A percentile compares a stretch with the other conserved stretches of the same genome.
These are phyloP conservation scores for Agrochola macilenta DNA, from an alignment of 2,888 invertebrate species.

Conservation along the genomic window DNA sequence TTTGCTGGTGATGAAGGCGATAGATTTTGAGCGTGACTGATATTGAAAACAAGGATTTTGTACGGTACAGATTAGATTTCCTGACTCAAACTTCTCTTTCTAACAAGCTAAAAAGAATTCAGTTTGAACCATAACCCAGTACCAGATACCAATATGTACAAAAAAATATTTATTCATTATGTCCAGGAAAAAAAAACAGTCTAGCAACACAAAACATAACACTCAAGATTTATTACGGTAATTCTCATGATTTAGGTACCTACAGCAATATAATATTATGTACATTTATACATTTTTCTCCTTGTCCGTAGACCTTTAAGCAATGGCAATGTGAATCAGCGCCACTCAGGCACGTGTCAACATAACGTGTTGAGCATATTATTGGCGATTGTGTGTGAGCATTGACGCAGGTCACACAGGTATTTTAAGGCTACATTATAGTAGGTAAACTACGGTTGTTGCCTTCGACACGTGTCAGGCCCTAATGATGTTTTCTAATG, in stretches of 20 bases:
- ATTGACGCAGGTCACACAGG: constrained; percentile 30
- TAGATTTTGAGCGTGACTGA: constrained; percentile 3
- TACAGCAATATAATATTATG: neutral
- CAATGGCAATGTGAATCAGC: constrained; percentile 45
- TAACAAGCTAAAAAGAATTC: neutral
- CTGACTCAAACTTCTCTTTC: neutral
- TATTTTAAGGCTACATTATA: constrained; percentile 11
- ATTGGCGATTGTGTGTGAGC: constrained; percentile 33
- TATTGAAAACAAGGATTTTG: neutral
- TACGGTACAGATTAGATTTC: neutral
- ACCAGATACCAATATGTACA: neutral
- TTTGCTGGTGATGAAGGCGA: neutral
- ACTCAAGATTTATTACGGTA: constrained; percentile 20
- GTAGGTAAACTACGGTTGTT: constrained; percentile 18
- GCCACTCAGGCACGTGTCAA: constrained; percentile 35
- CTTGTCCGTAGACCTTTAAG: constrained; percentile 40
- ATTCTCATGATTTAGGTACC: constrained; percentile 16
- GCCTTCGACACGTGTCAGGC: constrained; percentile 14
- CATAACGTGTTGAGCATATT: constrained; percentile 50
- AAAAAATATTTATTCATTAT: neutral
- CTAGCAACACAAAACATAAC: constrained; percentile 6
- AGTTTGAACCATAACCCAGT: neutral
- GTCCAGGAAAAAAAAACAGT: neutral
- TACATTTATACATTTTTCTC: constrained; percentile 45
- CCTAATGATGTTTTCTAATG: constrained; percentile 7